phyloP scores from a whole-genome alignment of 2,888 invertebrate genomes.

The Scaptomyza caliginosa region DNA sequence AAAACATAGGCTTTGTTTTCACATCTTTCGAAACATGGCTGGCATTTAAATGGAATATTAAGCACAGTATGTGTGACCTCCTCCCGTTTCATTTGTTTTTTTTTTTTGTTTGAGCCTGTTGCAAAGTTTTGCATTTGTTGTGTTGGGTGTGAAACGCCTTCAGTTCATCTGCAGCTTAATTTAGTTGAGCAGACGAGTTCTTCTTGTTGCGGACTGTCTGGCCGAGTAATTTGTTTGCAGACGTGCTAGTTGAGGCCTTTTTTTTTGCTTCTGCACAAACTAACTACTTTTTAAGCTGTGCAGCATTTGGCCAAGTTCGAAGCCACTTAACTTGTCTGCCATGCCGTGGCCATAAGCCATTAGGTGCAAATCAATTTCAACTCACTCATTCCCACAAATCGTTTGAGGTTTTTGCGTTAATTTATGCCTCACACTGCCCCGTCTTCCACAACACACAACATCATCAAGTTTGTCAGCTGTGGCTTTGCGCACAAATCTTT shows the following conservation, averaged over 20 bases:
- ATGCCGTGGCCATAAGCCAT: constrained; percentile 32
- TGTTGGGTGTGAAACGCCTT: constrained; percentile 12
- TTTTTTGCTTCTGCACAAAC: background rate
- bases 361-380: constrained; percentile 55
- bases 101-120: constrained; percentile 11
- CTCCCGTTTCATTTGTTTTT: background rate
- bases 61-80: background rate
- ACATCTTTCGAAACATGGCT: constrained; percentile 67
- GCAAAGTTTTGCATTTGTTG: constrained; percentile 55
- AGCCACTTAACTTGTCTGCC: constrained; percentile 55
- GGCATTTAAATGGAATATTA: constrained; percentile 63
- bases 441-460: constrained; percentile 1
- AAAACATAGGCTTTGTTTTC: constrained; percentile 60
- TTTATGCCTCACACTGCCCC: constrained; percentile 30
- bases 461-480: constrained; percentile 48
- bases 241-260: constrained; percentile 51
- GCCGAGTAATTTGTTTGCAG: constrained; percentile 41
- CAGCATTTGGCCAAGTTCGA: constrained; percentile 47
- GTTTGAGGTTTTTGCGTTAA: constrained; percentile 42
- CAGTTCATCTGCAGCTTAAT: constrained; percentile 62
- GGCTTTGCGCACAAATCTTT: constrained; percentile 48
- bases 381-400: constrained; percentile 26
- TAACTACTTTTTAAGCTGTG: constrained; percentile 63
- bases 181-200: constrained; percentile 50
- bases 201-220: constrained; percentile 27